phyloP scores from a whole-genome alignment of 1,140 invertebrate genomes.

The Pseudachorutes palmiensis region DNA sequence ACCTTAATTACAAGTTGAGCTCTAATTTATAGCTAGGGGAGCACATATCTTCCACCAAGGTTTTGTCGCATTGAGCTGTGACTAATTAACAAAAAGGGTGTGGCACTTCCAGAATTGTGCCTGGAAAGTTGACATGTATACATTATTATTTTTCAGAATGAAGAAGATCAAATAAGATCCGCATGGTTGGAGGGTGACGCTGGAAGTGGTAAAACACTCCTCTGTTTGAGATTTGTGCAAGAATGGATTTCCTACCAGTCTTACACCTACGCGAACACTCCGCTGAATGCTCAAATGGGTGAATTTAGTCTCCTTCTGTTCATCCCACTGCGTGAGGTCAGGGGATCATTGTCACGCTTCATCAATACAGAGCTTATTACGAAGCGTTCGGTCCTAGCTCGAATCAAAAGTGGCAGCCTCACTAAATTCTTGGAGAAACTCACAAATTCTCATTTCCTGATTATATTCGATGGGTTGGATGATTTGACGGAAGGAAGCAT shows the following conservation, averaged over 20 bases:
- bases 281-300: constrained; percentile 37
- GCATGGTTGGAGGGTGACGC: constrained; percentile 47
- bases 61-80: too few relatives aligned
- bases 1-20: too few relatives aligned
- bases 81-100: too few relatives aligned
- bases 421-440: constrained; percentile 42
- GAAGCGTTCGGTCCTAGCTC: constrained; percentile 41
- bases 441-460: constrained; percentile 46
- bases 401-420: constrained; percentile 40
- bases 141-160: constrained; percentile 30
- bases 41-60: too few relatives aligned
- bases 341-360: constrained; percentile 44
- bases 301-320: constrained; percentile 44
- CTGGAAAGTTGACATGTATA: too few relatives aligned
- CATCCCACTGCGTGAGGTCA: constrained; percentile 49
- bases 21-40: too few relatives aligned
- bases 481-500: constrained; percentile 44
- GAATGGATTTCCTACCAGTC: constrained; percentile 49
- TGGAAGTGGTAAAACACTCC: constrained; percentile 48
- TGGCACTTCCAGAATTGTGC: too few relatives aligned
- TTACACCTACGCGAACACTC: constrained; percentile 38
- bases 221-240: constrained; percentile 48
- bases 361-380: constrained; percentile 47
- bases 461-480: constrained; percentile 52
- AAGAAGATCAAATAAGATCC: constrained; percentile 30